These are phyloP conservation scores for Tetropium fuscum DNA, from an alignment of 2,888 invertebrate genomes.

Conservation along the genomic window DNA sequence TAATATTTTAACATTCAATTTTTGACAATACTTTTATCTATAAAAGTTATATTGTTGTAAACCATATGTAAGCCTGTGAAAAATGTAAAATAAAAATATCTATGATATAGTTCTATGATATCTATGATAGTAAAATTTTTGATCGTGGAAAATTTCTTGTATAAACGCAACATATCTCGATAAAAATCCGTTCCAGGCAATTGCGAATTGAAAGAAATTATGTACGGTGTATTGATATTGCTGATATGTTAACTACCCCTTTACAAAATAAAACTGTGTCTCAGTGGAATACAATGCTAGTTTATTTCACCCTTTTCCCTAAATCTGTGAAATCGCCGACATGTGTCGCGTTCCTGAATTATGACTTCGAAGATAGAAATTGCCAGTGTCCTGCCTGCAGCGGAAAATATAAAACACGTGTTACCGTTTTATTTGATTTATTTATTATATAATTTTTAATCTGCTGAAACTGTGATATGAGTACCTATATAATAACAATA, in stretches of 20 bases:
- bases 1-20: too few relatives aligned
- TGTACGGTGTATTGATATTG: slow-evolving; percentile 44
- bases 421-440: slow-evolving; percentile 14
- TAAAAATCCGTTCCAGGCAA: slow-evolving; percentile 44
- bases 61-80: too few relatives aligned
- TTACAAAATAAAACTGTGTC: slow-evolving; percentile 52
- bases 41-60: too few relatives aligned
- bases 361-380: slow-evolving; percentile 51
- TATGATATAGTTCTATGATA: too few relatives aligned
- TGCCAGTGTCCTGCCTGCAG: slow-evolving; percentile 30
- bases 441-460: slow-evolving; percentile 1
- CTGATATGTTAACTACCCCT: slow-evolving; percentile 47
- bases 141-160: slow-evolving; percentile 1
- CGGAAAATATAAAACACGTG: slow-evolving; percentile 43
- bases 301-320: slow-evolving; percentile 54
- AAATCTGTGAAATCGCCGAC: slow-evolving; percentile 56
- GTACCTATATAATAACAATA: too few relatives aligned
- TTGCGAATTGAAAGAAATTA: slow-evolving; percentile 44
- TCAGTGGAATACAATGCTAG: slow-evolving; percentile 52
- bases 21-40: too few relatives aligned
- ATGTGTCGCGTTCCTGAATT: slow-evolving; percentile 55
- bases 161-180: slow-evolving; percentile 39
- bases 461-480: too few relatives aligned
- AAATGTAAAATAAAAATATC: too few relatives aligned
- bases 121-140: too few relatives aligned